Conservation (phyloP, 2,797 vertebrate genomes). For the Clamator glandarius region DNA sequence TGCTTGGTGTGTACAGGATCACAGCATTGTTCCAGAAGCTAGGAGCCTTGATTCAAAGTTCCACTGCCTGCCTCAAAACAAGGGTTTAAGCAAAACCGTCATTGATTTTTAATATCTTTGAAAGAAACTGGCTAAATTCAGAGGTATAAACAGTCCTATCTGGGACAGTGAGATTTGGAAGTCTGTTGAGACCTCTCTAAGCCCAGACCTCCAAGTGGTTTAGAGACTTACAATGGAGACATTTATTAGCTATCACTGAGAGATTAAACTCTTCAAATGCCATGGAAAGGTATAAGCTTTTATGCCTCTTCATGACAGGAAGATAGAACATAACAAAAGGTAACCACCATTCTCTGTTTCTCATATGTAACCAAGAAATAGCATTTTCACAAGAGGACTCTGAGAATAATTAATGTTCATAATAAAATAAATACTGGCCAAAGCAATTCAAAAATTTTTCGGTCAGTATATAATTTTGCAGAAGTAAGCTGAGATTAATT, state of each 20-base stretch:
- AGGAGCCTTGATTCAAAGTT: fast-evolving
- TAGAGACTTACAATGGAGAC: background rate
- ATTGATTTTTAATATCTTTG: background rate
- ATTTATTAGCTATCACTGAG: background rate
- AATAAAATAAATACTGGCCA: background rate
- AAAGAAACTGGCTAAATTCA: background rate
- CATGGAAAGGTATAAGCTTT: background rate
- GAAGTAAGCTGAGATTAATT: background rate
- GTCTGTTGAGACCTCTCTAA: background rate
- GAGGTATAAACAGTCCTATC: background rate
- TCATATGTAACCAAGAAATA: background rate
- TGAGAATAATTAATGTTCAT: background rate
- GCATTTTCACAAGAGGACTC: background rate
- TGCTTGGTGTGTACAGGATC: background rate
- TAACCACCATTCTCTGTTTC: background rate
- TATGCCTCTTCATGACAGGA: background rate
- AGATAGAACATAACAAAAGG: background rate
- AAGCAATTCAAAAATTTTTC: background rate
- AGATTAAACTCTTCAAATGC: background rate
- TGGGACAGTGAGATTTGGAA: background rate
- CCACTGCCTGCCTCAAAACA: background rate
- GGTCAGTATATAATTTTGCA: background rate
- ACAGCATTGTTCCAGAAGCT: background rate
- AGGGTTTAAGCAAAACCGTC: background rate
- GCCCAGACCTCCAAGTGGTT: background rate